Percentiles rank a stretch among this genome's conserved stretches.
Conservation (phyloP, 2,113 vertebrate species). For the Tragulus kanchil region DNA sequence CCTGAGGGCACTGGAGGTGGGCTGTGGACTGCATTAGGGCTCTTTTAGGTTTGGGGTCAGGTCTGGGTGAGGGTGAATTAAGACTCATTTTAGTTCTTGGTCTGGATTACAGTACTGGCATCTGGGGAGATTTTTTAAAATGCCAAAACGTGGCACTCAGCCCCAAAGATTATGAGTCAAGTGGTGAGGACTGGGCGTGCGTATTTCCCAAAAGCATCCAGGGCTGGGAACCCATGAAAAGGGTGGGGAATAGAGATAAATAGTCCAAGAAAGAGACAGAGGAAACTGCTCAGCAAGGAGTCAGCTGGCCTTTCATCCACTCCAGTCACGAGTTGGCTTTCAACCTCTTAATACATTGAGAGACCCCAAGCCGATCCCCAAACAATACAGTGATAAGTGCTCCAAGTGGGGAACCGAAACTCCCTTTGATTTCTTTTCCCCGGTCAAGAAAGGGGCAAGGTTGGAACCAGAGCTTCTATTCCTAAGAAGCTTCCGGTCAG, state of each 20-base stretch:
- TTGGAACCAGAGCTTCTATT: neutral
- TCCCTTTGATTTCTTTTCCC: conserved; percentile 34
- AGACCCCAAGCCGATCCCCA: neutral
- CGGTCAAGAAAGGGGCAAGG: conserved; percentile 49
- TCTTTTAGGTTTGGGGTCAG: fast-evolving
- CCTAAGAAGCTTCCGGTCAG: conserved; percentile 2
- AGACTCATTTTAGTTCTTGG: neutral
- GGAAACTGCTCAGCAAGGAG: fast-evolving
- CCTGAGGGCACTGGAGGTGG: too few relatives aligned
- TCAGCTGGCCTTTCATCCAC: neutral
- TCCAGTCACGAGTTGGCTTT: neutral
- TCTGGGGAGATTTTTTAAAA: neutral
- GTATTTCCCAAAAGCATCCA: neutral
- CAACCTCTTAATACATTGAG: neutral
- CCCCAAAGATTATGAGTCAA: neutral
- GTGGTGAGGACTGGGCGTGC: too few relatives aligned
- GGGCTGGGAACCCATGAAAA: neutral
- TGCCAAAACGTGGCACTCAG: neutral
- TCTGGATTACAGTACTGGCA: neutral
- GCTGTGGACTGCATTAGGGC: neutral
- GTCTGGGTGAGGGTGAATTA: neutral
- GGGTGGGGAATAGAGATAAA: neutral
- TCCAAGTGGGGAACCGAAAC: neutral
- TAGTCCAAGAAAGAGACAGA: neutral
- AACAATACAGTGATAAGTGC: neutral